These are phyloP conservation scores for Pachypanchax playfairii DNA, from an alignment of 2,113 vertebrate genomes.

Conservation along the genomic window DNA sequence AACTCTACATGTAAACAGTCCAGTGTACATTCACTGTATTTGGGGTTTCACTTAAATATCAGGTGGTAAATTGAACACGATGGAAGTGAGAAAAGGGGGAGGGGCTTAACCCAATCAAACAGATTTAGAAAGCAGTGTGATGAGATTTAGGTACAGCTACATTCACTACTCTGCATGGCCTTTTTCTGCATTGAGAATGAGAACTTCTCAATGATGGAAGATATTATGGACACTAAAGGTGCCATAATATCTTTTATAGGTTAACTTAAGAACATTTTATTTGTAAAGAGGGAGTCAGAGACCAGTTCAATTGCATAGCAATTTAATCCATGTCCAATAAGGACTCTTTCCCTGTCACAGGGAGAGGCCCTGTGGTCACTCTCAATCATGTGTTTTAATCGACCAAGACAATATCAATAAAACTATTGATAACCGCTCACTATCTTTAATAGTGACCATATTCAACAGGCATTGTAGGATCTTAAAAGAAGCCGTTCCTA, in stretches of 20 bases:
- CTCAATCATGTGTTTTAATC: slow-evolving; percentile 72
- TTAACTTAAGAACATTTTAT: slow-evolving; percentile 79
- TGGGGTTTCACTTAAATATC: slow-evolving; percentile 39
- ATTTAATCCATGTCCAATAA: slow-evolving; percentile 83
- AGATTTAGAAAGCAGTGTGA: no score
- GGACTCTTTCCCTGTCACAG: slow-evolving; percentile 81
- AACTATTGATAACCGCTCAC: slow-evolving; percentile 78
- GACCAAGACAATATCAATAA: slow-evolving; percentile 80
- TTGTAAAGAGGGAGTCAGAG: slow-evolving; percentile 81
- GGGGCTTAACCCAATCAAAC: slow-evolving; percentile 35
- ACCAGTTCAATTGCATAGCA: slow-evolving; percentile 86
- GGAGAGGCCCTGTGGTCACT: slow-evolving; percentile 79
- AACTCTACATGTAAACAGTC: slow-evolving; percentile 71
- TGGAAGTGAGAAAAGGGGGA: slow-evolving; percentile 30
- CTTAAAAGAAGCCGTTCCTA: slow-evolving; percentile 76
- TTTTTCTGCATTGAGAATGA: slow-evolving; percentile 21
- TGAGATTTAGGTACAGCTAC: slow-evolving; percentile 40
- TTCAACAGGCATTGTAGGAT: slow-evolving; percentile 74
- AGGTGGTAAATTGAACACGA: slow-evolving; percentile 55
- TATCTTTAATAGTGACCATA: slow-evolving; percentile 78
- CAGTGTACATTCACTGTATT: slow-evolving; percentile 66
- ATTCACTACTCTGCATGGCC: slow-evolving; percentile 46
- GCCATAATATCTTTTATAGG: slow-evolving; percentile 69
- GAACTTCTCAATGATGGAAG: slow-evolving; percentile 22
- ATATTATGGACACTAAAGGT: no score